Evolutionary conservation across 1,140 invertebrate species (phyloP).

Genomic region (Bombus confusus): DNA sequence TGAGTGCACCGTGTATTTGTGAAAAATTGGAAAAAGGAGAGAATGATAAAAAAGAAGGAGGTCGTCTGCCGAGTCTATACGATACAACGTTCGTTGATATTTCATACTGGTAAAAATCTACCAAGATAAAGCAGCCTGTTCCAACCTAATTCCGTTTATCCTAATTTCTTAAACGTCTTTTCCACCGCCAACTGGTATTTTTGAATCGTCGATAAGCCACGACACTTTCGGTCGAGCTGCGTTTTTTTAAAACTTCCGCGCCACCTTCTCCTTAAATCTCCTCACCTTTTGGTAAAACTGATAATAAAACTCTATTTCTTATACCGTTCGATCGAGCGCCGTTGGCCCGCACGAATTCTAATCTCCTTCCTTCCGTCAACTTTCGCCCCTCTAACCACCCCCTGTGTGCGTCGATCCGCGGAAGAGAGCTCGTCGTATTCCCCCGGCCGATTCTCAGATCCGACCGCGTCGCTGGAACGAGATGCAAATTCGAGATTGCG

Average conservation of each 20-base stretch:
- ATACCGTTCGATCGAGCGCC: neutral
- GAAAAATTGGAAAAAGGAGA: neutral
- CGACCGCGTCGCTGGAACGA: constrained; percentile 30
- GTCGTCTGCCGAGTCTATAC: too few species aligned
- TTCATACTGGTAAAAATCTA: too few species aligned
- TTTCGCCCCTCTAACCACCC: neutral
- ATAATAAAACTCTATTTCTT: neutral
- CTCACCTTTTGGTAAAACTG: neutral
- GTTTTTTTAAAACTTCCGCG: too few species aligned
- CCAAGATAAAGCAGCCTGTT: too few species aligned
- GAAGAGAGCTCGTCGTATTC: constrained; percentile 12
- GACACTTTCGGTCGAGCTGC: too few species aligned
- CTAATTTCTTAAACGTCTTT: too few species aligned
- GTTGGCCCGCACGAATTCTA: neutral
- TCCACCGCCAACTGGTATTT: too few species aligned
- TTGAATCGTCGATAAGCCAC: too few species aligned
- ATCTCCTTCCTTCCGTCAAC: constrained; percentile 10
- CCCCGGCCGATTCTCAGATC: constrained; percentile 17
- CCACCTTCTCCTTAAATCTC: neutral
- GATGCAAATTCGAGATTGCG: constrained; percentile 44
- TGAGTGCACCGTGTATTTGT: neutral
- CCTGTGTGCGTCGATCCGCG: neutral
- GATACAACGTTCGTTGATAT: too few species aligned
- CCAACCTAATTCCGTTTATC: too few species aligned
- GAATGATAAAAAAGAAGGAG: too few species aligned